Base-by-base conservation (phyloP, 2,888 invertebrate species). In the Drosophila yooni region DNA sequence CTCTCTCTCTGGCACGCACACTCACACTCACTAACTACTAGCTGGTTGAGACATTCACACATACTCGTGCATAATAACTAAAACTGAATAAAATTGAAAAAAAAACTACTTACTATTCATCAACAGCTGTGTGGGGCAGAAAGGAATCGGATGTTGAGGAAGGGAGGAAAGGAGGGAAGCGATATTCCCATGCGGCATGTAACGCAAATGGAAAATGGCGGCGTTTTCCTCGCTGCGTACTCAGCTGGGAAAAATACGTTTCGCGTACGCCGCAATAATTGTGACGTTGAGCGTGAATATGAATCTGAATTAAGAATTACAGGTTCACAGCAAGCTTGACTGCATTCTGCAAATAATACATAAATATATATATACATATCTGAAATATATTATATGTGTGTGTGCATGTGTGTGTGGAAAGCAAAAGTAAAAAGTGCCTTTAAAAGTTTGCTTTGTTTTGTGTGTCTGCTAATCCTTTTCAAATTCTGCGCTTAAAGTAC, bases 161-260 rank as follows among this genome's bases (percentile, higher is more conserved):
- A 13, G 21, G 13, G 46, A 21, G 46, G 0, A 6, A 15, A 46
- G 53, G 56, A 48, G 62, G 29, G 40, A 50, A 57, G 52, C 75
- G 65, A 40, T 59, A 58, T 74, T 63, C 48, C 43, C 61, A 60
- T 54, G 62, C 54, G 31, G 59, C 69, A 51, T 74, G 74, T 62
- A 67, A 51, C 7, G 59, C 59, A 76, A 79, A 85, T 79, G 71
- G 71, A 78, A 80, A 79, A 82, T 82, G 81, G 72, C 75, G 74
- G 74, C 71, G 76, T 57, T 78, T 57, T 62, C 72, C 69, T 54
- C 54, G 31, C 33, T 52, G 66, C 53, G 63, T 58, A 69, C 57
- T 81, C 85, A 83, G 81, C 83, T 88, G 86, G 88, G 77, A 83
- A 71, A 82, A 78, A 75, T 89, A 87, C 76, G 82, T 84, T 73